Evolutionary conservation across 1,140 invertebrate species (phyloP), one percentile per base, ranked within the genome.

Genomic region (silkworm (Bombyx mori)): DNA sequence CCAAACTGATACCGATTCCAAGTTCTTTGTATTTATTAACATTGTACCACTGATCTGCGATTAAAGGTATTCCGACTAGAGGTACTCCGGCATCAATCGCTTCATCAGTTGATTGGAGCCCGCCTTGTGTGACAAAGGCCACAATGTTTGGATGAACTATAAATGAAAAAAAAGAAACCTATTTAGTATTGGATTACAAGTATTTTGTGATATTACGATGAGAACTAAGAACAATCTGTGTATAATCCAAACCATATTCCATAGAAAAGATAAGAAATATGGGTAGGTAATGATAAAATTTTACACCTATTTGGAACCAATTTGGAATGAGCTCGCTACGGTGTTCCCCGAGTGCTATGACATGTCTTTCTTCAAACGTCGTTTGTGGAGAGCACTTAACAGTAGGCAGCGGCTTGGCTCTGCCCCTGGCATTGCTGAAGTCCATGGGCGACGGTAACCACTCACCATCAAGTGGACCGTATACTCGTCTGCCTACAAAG

Each of bases 41-140:
- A 56, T 73, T 66, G 22, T 60, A 55, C 54, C 51, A 62, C 57
- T 81, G 78, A 54, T 81, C 78, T 8, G 46, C 60, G 8, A 66
- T 48, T 42, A 77, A 71, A 0, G 77, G 73, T 12, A 78, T 65
- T 9, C 66, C 76, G 6, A 54, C 12, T 44, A 54, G 45, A 44
- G 53, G 44, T 44, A 54, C 53, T 44, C 53, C 53, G 12, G 53
- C 43, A 44, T 43, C 12, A 44, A 54, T 54, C 6, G 53, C 53
- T 54, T 54, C 53, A 10, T 54, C 53, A 18, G 53, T 54, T 44
- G 53, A 92, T 60, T 42, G 91, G 62, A 8, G 90, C 5, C 90
- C 90, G 49, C 62, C 65, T 62, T 69, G 64, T 12, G 58, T 63
- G 45, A 69, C 61, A 47, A 71, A 63, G 4, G 63, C 10, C 49